Evolutionary conservation across 2,797 vertebrate species (phyloP).

Genomic region (Megalops cyprinoides): DNA sequence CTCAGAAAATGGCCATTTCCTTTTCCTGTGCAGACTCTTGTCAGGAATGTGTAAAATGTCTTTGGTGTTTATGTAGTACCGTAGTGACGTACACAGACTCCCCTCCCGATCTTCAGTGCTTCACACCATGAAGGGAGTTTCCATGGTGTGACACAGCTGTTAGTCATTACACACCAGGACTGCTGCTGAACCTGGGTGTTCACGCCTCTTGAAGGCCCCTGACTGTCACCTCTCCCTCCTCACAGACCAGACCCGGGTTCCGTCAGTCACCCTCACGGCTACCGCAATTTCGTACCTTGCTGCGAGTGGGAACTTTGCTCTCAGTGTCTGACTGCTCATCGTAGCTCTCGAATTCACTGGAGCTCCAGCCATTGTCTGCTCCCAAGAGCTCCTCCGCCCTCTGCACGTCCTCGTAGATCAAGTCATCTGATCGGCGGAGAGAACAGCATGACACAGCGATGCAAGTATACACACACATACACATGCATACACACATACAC

Average conservation of each 20-base stretch:
- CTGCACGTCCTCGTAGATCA: constrained; percentile 79
- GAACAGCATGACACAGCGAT: background rate
- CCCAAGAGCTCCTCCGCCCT: constrained; percentile 49
- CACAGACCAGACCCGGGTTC: background rate
- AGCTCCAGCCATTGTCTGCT: constrained; percentile 81
- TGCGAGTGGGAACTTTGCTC: constrained; percentile 58
- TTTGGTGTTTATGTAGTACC: constrained; percentile 27
- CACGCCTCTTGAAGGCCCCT: background rate
- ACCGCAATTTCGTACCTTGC: constrained; percentile 47
- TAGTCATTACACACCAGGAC: background rate
- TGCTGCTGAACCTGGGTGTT: background rate
- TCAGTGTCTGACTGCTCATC: constrained; percentile 83
- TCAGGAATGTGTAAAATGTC: constrained; percentile 5
- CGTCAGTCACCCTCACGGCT: background rate
- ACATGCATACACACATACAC: background rate
- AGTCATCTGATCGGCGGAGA: constrained; percentile 54
- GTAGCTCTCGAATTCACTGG: constrained; percentile 89
- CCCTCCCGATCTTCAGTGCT: background rate
- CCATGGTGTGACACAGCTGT: background rate
- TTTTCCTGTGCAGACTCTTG: background rate
- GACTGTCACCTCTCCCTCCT: background rate
- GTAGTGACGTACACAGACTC: background rate
- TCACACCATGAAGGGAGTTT: background rate
- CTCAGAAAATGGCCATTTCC: background rate
- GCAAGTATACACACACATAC: background rate